Conservation (phyloP, 2,888 invertebrate species). For the Prosapia bicincta region DNA sequence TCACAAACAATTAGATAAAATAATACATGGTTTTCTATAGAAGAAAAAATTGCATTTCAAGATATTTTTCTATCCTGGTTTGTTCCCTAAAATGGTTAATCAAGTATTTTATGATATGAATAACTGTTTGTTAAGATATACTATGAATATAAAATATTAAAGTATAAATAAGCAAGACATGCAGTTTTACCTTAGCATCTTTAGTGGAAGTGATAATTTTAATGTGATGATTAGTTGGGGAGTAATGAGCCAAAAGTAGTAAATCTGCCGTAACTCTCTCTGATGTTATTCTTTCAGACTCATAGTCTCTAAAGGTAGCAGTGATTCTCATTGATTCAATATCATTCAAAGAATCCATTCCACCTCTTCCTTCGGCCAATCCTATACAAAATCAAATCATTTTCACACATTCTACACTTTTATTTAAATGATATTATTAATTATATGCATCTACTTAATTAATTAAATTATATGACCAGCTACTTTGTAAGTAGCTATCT, state of each 20-base stretch:
- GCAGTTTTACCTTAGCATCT: conserved; percentile 65
- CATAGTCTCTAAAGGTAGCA: conserved; percentile 66
- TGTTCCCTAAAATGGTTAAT: no score
- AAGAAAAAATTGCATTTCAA: no score
- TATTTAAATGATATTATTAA: no score
- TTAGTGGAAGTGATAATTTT: conserved; percentile 82
- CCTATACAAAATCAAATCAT: conserved; percentile 33
- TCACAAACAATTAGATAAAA: no score
- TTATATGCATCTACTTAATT: no score
- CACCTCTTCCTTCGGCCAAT: conserved; percentile 55
- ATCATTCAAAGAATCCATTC: conserved; percentile 61
- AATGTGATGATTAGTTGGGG: conserved; percentile 77
- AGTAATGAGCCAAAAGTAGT: conserved; percentile 72
- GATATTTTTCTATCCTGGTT: no score
- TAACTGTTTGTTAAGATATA: no score
- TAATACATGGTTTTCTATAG: no score
- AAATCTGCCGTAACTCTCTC: conserved; percentile 67
- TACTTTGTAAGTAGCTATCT: no score
- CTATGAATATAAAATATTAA: background rate
- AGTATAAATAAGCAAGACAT: background rate
- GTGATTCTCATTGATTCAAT: conserved; percentile 63
- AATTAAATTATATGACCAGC: no score
- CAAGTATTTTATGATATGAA: no score
- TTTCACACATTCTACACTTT: no score
- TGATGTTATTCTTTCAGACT: conserved; percentile 61